A percentile compares a stretch with the other conserved stretches of the same genome.
These are phyloP conservation scores for Darevskia mixta DNA, from an alignment of 2,797 vertebrate species.

Conservation along the genomic window DNA sequence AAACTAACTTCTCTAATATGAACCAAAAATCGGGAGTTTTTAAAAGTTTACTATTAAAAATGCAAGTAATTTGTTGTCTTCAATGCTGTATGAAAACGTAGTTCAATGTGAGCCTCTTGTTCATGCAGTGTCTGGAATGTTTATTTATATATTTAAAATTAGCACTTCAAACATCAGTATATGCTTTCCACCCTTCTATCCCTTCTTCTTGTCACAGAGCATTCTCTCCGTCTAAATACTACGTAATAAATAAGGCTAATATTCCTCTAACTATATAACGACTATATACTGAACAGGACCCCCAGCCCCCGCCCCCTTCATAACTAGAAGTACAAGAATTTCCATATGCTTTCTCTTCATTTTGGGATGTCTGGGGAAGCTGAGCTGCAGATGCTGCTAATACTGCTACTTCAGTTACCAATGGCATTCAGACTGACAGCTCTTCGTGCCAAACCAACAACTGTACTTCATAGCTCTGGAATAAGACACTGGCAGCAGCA, in stretches of 20 bases:
- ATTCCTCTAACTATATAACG: constrained; percentile 16
- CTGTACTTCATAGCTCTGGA: constrained; percentile 62
- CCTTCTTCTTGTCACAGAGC: neutral
- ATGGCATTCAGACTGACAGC: constrained; percentile 75
- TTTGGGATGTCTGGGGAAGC: constrained; percentile 61
- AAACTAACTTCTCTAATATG: neutral
- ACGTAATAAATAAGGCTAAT: neutral
- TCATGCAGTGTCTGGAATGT: neutral
- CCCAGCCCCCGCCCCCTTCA: constrained; percentile 53
- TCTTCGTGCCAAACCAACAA: constrained; percentile 66
- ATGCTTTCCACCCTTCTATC: neutral
- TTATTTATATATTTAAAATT: neutral
- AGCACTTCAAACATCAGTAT: neutral
- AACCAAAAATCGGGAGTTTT: neutral
- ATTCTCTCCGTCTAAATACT: neutral
- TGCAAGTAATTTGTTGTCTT: neutral
- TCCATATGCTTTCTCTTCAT: constrained; percentile 74
- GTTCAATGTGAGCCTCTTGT: neutral
- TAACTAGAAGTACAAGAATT: constrained; percentile 64
- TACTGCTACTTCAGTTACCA: constrained; percentile 66
- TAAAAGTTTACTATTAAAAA: neutral
- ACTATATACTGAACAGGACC: constrained; percentile 65
- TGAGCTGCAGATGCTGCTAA: constrained; percentile 67
- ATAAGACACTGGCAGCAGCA: constrained; percentile 60
- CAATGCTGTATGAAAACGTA: neutral